Base-by-base conservation (phyloP, 2,888 invertebrate species). In the Lepidochitona cinerea region DNA sequence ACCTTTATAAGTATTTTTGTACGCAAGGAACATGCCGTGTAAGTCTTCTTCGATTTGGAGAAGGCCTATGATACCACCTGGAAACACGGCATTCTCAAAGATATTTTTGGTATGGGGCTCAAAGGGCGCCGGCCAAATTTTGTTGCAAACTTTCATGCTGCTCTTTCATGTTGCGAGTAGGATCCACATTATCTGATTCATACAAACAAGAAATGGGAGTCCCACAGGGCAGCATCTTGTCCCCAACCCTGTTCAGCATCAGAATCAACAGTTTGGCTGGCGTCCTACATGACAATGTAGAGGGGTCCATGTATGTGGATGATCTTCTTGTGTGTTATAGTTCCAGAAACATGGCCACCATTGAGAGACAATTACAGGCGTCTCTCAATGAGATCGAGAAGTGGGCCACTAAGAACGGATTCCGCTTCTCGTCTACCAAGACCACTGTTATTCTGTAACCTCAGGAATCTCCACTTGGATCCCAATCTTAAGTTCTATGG, bases 161-260 rank as follows among this genome's bases (percentile, higher is more conserved):
- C n/a, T n/a, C n/a, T n/a, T n/a, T n/a, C n/a, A n/a, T n/a, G n/a
- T n/a, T n/a, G n/a, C n/a, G n/a, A n/a, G n/a, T n/a, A n/a, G n/a
- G n/a, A n/a, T 29, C 49, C 65, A 64, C 32, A 54, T 9, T 72
- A 69, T 64, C 69, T 67, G 66, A 77, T 71, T n/a, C 54, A 37
- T 37, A 68, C 70, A n/a, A 37, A 29, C 71, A 59, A 26, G 59
- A 59, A 4, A 23, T 29, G 59, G 72, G 72, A 18, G 68, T 72
- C 0, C 72, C 68, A 4, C 72, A 72, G 37, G 72, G 68, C 26
- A 68, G 72, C 37, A 59, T 72, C 26, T 36, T 68, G 1, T 72
- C 59, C 14, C 67, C 72, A 23, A 67, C 68, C 1, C 32, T 72
- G 14, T 54, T 72, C 68, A 37, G 14, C 5, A 54, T 68, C 2